Percentiles rank a stretch among this genome's conserved stretches.
These are phyloP conservation scores for Cataglyphis altisquamis DNA, from an alignment of 2,888 invertebrate genomes.

Conservation along the genomic window DNA sequence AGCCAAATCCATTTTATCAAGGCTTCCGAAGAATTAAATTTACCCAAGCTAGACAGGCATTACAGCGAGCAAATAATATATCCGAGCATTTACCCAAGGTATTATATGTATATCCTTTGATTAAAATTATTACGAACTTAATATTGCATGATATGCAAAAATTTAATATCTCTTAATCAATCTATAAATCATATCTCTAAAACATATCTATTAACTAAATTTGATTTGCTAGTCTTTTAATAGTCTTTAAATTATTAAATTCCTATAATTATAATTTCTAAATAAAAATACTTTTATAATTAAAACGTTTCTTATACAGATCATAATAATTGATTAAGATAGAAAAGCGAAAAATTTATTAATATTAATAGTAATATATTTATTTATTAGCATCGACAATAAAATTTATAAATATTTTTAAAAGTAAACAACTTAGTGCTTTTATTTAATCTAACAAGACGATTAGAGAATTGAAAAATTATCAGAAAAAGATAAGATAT, in stretches of 20 bases:
- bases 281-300: background rate
- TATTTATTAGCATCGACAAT: background rate
- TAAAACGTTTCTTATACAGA: background rate
- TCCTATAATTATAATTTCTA: background rate
- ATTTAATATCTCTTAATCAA: background rate
- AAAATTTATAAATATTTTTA: conserved; percentile 4
- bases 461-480: background rate
- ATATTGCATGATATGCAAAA: background rate
- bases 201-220: background rate
- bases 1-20: too few relatives aligned
- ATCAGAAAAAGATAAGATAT: background rate
- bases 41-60: background rate
- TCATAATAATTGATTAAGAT: background rate
- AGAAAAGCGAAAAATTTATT: background rate
- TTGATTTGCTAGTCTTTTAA: background rate
- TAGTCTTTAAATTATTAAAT: background rate
- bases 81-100: background rate
- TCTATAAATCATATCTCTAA: too few relatives aligned
- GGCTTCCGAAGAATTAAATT: background rate
- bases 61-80: background rate
- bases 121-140: background rate
- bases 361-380: background rate
- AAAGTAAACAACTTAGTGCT: background rate
- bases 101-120: background rate
- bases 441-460: background rate